Percentiles rank a stretch among this genome's conserved stretches.
Evolutionary conservation across 2,113 vertebrate species (phyloP).

Genomic region (Xiphophorus hellerii): DNA sequence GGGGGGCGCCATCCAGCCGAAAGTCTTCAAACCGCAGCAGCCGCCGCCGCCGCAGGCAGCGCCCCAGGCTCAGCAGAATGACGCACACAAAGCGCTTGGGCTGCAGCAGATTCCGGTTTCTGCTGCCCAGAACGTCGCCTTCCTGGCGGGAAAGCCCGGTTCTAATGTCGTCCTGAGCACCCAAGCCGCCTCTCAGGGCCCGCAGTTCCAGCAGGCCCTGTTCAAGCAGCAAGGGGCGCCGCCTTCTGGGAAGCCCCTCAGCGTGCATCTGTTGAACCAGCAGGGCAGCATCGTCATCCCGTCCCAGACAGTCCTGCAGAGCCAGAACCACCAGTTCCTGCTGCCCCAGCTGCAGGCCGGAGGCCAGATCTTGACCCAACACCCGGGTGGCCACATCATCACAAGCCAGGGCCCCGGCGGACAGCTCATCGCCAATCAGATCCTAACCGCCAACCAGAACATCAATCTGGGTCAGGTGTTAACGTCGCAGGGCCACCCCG

Average conservation of each 20-base stretch:
- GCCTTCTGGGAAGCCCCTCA: slow-evolving; percentile 88
- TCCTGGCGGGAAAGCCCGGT: slow-evolving; percentile 88
- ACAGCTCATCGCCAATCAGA: slow-evolving; percentile 91
- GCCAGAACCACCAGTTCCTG: slow-evolving; percentile 93
- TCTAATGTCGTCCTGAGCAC: slow-evolving; percentile 89
- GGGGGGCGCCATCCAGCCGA: slow-evolving; percentile 87
- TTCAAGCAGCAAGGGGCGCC: slow-evolving; percentile 84
- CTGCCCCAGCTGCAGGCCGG: slow-evolving; percentile 87
- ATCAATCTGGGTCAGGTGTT: slow-evolving; percentile 90
- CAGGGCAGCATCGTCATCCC: slow-evolving; percentile 94
- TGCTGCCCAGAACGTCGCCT: slow-evolving; percentile 89
- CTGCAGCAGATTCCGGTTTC: slow-evolving; percentile 85
- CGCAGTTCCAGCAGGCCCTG: slow-evolving; percentile 85
- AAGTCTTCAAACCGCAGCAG: slow-evolving; percentile 82
- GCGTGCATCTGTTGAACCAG: slow-evolving; percentile 92
- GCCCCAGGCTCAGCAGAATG: slow-evolving; percentile 85
- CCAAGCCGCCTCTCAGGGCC: slow-evolving; percentile 76
- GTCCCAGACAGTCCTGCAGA: slow-evolving; percentile 88
- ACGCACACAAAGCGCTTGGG: slow-evolving; percentile 81
- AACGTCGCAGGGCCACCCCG: slow-evolving; percentile 87
- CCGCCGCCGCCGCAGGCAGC: slow-evolving; percentile 65
- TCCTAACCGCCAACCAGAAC: slow-evolving; percentile 93
- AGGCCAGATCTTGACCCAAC: slow-evolving; percentile 89
- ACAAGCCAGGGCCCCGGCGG: slow-evolving; percentile 86
- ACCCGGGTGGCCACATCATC: slow-evolving; percentile 86